A percentile compares a stretch with the other conserved stretches of the same genome.
Conservation (phyloP, 2,888 invertebrate species). For the Calephelis perditalis region DNA sequence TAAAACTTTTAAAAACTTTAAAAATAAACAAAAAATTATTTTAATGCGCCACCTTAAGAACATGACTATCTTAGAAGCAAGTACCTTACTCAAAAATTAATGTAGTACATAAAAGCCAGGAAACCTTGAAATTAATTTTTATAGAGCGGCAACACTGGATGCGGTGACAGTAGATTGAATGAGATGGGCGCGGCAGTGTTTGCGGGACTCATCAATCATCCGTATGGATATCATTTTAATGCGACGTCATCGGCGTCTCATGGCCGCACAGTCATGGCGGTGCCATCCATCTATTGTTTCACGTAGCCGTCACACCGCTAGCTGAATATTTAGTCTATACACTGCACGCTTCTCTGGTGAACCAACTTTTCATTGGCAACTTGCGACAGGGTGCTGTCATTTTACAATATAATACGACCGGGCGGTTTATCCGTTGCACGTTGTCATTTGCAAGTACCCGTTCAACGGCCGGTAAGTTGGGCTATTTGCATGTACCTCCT, state of each 20-base stretch:
- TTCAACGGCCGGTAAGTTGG: too few relatives aligned
- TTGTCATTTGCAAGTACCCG: too few relatives aligned
- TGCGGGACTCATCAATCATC: conserved; percentile 72
- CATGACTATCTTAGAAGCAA: too few relatives aligned
- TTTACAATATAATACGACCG: too few relatives aligned
- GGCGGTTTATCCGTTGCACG: too few relatives aligned
- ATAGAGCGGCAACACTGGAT: conserved; percentile 37
- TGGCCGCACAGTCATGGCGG: conserved; percentile 42
- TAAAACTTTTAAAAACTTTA: too few relatives aligned
- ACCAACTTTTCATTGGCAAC: neutral
- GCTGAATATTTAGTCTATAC: conserved; percentile 29
- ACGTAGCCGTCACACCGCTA: conserved; percentile 28
- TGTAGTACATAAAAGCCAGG: neutral
- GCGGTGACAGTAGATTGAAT: conserved; percentile 68
- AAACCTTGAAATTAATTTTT: conserved; percentile 18
- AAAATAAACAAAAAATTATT: too few relatives aligned
- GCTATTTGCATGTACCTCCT: too few relatives aligned
- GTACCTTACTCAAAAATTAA: neutral
- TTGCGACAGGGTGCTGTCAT: too few relatives aligned
- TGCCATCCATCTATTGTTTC: conserved; percentile 39
- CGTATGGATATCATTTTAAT: conserved; percentile 75
- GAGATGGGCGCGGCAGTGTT: conserved; percentile 59
- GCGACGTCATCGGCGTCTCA: conserved; percentile 73
- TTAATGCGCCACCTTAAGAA: too few relatives aligned
- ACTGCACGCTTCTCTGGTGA: conserved; percentile 12